A percentile compares a stretch with the other conserved stretches of the same genome.
Conservation (phyloP, 1,140 invertebrate genomes). For the Galendromus occidentalis region DNA sequence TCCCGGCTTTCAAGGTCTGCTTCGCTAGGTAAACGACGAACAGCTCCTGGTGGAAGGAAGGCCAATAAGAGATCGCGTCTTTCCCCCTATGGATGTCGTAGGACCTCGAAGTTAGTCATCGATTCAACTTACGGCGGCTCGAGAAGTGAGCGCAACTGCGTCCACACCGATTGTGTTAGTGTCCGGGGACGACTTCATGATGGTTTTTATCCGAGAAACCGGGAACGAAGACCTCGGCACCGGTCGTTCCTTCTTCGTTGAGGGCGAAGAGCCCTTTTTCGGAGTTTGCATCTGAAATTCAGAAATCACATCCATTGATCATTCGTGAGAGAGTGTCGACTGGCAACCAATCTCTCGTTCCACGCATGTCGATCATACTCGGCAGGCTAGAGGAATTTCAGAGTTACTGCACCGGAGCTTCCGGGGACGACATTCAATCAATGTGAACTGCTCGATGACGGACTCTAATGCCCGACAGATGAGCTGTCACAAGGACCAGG, state of each 20-base stretch:
- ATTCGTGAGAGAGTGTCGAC: too few species aligned
- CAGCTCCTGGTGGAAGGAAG: constrained; percentile 14
- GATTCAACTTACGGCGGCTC: constrained; percentile 18
- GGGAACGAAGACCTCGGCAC: constrained; percentile 14
- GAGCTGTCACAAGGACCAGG: too few species aligned
- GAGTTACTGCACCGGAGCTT: too few species aligned
- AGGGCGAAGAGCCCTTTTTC: neutral
- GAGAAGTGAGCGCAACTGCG: constrained; percentile 18
- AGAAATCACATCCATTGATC: too few species aligned
- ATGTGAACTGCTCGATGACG: too few species aligned
- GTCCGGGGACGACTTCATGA: constrained; percentile 20
- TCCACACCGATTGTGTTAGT: constrained; percentile 17
- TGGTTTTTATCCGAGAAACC: constrained; percentile 16
- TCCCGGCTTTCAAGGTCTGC: constrained; percentile 14
- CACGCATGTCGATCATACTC: too few species aligned
- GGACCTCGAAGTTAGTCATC: neutral
- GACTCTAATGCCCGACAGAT: too few species aligned
- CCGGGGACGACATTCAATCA: too few species aligned
- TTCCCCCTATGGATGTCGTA: too few species aligned
- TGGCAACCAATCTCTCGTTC: too few species aligned
- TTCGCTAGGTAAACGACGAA: constrained; percentile 17
- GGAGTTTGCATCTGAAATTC: neutral
- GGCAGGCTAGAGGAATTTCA: too few species aligned
- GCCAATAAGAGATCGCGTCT: neutral
- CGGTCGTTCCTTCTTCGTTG: constrained; percentile 11